Conservation (phyloP, 2,113 vertebrate species). For the Onychorhynchus coronatus region DNA sequence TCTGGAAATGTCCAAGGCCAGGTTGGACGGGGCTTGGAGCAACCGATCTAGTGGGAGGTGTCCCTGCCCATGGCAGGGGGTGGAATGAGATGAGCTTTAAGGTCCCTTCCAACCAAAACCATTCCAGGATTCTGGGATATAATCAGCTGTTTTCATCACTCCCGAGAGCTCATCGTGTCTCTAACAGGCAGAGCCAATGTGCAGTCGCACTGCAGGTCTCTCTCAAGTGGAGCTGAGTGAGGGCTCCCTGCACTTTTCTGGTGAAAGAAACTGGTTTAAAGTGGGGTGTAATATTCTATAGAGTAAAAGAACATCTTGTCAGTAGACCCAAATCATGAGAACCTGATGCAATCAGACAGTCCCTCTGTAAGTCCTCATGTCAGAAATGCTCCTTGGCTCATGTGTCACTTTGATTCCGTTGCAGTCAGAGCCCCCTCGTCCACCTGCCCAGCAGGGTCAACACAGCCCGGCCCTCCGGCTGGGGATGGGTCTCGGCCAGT, state of each 20-base stretch:
- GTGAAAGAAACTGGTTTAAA: neutral
- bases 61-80: neutral
- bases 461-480: rapidly evolving
- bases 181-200: neutral
- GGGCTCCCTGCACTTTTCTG: rapidly evolving
- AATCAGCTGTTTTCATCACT: neutral
- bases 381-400: rapidly evolving
- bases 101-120: neutral
- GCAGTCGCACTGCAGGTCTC: neutral
- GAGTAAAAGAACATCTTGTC: rapidly evolving
- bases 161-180: neutral
- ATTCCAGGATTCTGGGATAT: neutral
- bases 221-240: neutral
- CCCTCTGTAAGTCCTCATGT: neutral
- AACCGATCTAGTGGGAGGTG: rapidly evolving
- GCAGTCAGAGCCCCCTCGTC: neutral
- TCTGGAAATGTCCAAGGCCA: neutral
- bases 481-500: rapidly evolving
- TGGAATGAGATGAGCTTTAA: neutral
- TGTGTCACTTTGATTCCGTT: neutral
- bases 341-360: rapidly evolving
- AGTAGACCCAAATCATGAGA: rapidly evolving
- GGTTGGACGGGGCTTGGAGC: rapidly evolving
- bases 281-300: rapidly evolving
- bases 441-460: neutral